Percentiles rank a stretch among this genome's conserved stretches.
Evolutionary conservation across 2,797 vertebrate species (phyloP).

Genomic region (Melanotaenia trifasciata): DNA sequence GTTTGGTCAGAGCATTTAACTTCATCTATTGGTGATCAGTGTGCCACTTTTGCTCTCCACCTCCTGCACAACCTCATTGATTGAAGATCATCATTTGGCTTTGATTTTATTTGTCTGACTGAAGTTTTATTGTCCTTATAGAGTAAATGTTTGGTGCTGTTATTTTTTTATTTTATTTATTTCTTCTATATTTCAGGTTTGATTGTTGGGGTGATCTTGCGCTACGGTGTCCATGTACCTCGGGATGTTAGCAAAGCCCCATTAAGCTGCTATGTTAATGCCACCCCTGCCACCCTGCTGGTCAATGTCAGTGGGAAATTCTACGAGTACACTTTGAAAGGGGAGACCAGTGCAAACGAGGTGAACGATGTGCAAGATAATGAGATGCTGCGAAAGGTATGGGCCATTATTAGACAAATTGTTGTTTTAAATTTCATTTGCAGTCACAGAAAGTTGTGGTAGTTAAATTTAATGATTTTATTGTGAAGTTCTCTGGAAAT

Average conservation of each 20-base stretch:
- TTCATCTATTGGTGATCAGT: background rate
- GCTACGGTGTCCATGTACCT: constrained; percentile 94
- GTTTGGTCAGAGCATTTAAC: background rate
- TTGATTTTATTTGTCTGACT: background rate
- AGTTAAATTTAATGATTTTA: no score
- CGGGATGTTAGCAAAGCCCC: constrained; percentile 89
- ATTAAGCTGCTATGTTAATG: constrained; percentile 90
- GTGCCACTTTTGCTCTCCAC: background rate
- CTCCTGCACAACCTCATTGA: no score
- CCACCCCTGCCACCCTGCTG: constrained; percentile 92
- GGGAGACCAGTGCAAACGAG: constrained; percentile 89
- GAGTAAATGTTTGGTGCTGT: background rate
- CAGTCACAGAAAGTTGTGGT: background rate
- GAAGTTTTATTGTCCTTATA: background rate
- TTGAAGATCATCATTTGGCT: background rate
- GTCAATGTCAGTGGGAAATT: constrained; percentile 94
- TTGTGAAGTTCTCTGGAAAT: no score
- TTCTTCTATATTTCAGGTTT: constrained; percentile 80
- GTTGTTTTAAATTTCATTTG: background rate
- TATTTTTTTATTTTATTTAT: background rate
- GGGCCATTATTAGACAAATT: background rate
- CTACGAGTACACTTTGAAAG: constrained; percentile 96
- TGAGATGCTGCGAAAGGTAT: constrained; percentile 98
- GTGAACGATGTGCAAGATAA: constrained; percentile 91
- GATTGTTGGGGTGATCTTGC: constrained; percentile 92